Evolutionary conservation across 2,113 vertebrate species (phyloP).

Genomic region (Vulpes lagopus): DNA sequence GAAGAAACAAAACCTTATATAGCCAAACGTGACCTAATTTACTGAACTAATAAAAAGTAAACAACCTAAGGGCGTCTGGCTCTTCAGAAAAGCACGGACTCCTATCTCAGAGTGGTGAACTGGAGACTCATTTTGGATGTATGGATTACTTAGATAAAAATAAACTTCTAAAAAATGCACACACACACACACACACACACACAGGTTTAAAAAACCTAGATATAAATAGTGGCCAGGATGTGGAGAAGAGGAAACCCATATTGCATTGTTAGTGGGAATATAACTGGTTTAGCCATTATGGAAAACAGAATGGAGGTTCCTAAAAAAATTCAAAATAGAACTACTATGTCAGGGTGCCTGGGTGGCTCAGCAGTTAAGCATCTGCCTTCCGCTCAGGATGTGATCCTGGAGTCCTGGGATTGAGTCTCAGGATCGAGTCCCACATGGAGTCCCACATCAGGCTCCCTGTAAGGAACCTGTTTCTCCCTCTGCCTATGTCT

Average conservation of each 20-base stretch:
- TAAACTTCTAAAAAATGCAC: background rate
- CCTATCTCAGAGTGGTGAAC: background rate
- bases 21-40: background rate
- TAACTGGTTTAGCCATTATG: background rate
- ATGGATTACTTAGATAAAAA: background rate
- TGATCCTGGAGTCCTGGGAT: no score
- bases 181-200: no score
- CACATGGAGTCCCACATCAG: no score
- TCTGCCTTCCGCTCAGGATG: no score
- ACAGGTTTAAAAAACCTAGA: background rate
- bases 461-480: no score
- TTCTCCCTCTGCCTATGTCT: no score
- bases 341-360: background rate
- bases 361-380: no score
- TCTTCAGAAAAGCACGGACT: background rate
- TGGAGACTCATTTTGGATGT: background rate
- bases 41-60: background rate
- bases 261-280: background rate
- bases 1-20: background rate
- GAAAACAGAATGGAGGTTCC: background rate
- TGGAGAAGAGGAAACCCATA: background rate
- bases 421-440: no score
- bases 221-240: background rate
- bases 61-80: background rate
- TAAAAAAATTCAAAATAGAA: conserved; percentile 12